Conservation (phyloP, 2,888 invertebrate species). For the Lottia gigantea region DNA sequence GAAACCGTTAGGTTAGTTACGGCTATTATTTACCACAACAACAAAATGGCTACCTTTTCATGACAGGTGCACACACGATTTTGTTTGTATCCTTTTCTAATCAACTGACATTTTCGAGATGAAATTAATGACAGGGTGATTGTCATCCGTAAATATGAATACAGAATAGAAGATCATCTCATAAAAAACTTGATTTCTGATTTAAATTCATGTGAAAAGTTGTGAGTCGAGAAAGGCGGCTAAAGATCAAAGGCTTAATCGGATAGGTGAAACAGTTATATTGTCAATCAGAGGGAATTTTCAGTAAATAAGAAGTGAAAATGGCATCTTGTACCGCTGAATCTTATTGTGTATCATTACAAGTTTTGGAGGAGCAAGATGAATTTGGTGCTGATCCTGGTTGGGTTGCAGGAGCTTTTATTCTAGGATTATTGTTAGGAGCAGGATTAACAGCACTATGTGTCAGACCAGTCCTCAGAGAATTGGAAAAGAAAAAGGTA, state of each 20-base stretch:
- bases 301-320: neutral
- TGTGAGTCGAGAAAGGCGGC: too few species aligned
- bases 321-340: conserved; percentile 14
- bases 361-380: conserved; percentile 31
- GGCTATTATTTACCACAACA: conserved; percentile 30
- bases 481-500: conserved; percentile 58
- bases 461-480: conserved; percentile 52
- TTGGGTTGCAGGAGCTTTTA: conserved; percentile 59
- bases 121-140: too few species aligned
- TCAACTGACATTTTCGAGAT: too few species aligned
- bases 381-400: conserved; percentile 41
- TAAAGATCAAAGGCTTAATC: neutral
- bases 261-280: neutral
- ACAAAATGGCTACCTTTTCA: conserved; percentile 26
- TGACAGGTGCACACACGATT: neutral
- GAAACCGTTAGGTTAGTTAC: conserved; percentile 21
- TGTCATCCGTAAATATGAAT: too few species aligned
- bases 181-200: too few species aligned
- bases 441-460: conserved; percentile 45
- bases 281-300: neutral
- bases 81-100: too few species aligned
- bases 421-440: conserved; percentile 56
- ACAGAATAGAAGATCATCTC: too few species aligned
- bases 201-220: too few species aligned
- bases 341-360: conserved; percentile 38